These are phyloP conservation scores for Monomorium pharaonis DNA, from an alignment of 1,140 invertebrate genomes.

Conservation along the genomic window DNA sequence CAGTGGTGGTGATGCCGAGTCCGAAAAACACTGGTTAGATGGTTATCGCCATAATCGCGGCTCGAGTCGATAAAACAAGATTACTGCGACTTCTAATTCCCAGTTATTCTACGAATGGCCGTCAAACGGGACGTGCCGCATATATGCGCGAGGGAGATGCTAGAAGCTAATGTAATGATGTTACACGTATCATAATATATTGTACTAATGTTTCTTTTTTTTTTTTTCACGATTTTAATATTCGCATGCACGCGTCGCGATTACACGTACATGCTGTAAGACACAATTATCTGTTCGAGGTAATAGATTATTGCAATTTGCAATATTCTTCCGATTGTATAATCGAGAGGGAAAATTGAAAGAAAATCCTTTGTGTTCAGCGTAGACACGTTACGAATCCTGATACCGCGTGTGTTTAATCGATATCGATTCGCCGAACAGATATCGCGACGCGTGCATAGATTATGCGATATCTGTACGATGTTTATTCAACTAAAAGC, in stretches of 20 bases:
- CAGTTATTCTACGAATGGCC: conserved; percentile 64
- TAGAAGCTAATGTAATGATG: not conserved
- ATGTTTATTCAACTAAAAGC: conserved; percentile 82
- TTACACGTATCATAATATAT: too few species aligned
- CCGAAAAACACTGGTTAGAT: conserved; percentile 57
- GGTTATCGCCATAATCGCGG: conserved; percentile 65
- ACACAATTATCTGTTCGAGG: not conserved
- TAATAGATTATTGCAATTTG: not conserved
- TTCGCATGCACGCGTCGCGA: too few species aligned
- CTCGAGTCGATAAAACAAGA: conserved; percentile 56
- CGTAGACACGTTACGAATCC: not conserved
- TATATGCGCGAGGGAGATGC: not conserved
- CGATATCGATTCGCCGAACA: conserved; percentile 35
- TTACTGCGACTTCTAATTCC: conserved; percentile 55
- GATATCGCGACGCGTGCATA: conserved; percentile 19
- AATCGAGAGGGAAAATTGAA: not conserved
- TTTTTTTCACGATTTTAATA: not conserved
- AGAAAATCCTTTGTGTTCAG: conserved; percentile 24
- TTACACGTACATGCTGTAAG: not conserved
- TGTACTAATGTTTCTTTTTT: not conserved
- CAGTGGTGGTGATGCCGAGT: conserved; percentile 9
- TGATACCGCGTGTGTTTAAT: not conserved
- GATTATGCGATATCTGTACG: conserved; percentile 56
- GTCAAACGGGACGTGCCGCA: conserved; percentile 17
- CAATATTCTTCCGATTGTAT: not conserved